phyloP scores from a whole-genome alignment of 2,888 invertebrate species.

The Zygothrica quintamaculata region DNA sequence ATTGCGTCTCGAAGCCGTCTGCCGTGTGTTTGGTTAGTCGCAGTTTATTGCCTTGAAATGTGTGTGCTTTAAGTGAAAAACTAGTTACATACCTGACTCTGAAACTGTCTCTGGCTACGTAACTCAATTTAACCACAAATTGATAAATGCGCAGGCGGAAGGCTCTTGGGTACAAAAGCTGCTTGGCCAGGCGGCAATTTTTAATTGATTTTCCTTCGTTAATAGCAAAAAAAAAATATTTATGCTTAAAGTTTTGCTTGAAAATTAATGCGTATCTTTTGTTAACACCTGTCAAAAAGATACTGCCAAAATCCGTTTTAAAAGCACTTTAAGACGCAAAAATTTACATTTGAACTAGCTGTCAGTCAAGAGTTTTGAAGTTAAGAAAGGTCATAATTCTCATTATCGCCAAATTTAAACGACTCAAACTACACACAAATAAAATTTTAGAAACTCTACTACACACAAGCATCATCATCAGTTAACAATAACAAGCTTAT shows the following conservation, averaged over 20 bases:
- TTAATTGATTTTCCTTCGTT: constrained; percentile 69
- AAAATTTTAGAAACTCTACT: constrained; percentile 48
- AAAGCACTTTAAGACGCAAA: constrained; percentile 20
- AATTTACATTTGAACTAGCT: constrained; percentile 58
- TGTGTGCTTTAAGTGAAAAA: constrained; percentile 60
- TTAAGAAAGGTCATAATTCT: constrained; percentile 35
- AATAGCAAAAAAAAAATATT: constrained; percentile 25
- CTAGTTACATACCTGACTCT: constrained; percentile 58
- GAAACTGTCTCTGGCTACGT: constrained; percentile 15
- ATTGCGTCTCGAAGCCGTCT: constrained; percentile 31
- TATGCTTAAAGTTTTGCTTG: constrained; percentile 19
- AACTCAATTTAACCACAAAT: constrained; percentile 17
- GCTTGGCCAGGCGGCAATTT: constrained; percentile 41
- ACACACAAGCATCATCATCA: constrained; percentile 57
- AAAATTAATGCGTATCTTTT: constrained; percentile 42
- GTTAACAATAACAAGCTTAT: constrained; percentile 60
- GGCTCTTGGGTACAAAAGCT: constrained; percentile 24
- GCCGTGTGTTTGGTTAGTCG: constrained; percentile 41
- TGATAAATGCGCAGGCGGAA: constrained; percentile 46
- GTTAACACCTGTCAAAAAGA: constrained; percentile 35
- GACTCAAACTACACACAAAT: constrained; percentile 20
- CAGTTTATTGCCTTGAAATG: constrained; percentile 74
- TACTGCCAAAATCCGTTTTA: constrained; percentile 42
- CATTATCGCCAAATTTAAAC: constrained; percentile 47
- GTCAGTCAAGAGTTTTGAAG: constrained; percentile 29